A percentile compares a stretch with the other conserved stretches of the same genome.
These are phyloP conservation scores for Lamprologus sp. DNA, from an alignment of 2,113 vertebrate genomes.

Conservation along the genomic window DNA sequence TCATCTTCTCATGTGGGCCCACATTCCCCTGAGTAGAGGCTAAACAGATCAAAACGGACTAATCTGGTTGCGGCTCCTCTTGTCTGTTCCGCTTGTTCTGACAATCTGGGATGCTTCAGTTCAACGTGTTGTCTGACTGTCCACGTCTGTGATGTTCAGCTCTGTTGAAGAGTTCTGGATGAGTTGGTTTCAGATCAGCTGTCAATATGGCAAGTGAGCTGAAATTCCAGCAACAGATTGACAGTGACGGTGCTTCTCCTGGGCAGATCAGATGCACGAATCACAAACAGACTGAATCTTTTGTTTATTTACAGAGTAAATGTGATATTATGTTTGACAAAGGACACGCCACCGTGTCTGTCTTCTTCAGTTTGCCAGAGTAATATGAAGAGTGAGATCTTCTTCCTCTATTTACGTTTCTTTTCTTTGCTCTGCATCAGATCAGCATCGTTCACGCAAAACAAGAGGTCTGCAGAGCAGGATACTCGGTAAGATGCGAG, in stretches of 20 bases:
- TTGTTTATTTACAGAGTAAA: not conserved
- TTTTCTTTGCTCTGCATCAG: not conserved
- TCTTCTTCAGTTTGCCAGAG: not conserved
- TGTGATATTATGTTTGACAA: not conserved
- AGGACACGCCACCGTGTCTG: not conserved
- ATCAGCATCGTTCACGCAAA: not conserved
- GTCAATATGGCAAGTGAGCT: constrained; percentile 15
- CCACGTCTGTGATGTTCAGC: constrained; percentile 1
- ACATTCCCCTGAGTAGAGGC: constrained; percentile 7
- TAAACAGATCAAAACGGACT: constrained; percentile 26
- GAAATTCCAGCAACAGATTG: constrained; percentile 19
- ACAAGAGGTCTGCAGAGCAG: not conserved
- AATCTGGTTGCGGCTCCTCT: constrained; percentile 13
- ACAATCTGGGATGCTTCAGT: not conserved
- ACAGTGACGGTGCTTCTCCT: not conserved
- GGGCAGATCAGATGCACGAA: not conserved
- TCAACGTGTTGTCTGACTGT: not conserved
- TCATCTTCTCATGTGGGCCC: constrained; percentile 1
- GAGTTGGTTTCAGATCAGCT: constrained; percentile 31
- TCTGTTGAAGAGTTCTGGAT: constrained; percentile 9
- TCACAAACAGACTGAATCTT: not conserved
- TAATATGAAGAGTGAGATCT: not conserved
- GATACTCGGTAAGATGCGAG: not conserved
- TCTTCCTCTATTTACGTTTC: not conserved
- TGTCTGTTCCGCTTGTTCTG: constrained; percentile 7